phyloP scores from a whole-genome alignment of 2,888 invertebrate species.

The Acanthosepion lycidas region DNA sequence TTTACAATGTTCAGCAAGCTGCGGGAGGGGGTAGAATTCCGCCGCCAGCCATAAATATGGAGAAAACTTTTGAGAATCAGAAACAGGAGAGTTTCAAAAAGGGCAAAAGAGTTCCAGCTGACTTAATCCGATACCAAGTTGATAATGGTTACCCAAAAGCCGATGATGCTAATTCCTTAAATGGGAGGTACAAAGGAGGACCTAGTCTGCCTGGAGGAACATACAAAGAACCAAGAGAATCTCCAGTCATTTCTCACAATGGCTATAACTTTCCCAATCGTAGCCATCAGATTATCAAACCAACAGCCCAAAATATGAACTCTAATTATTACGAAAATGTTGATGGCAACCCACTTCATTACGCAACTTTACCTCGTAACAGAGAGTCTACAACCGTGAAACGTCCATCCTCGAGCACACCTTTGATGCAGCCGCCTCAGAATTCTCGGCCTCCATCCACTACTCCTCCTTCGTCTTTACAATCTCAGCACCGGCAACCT shows the following conservation, averaged over 20 bases:
- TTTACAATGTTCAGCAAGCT: slow-evolving; percentile 33
- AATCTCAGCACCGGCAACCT: not conserved
- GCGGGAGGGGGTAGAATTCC: not conserved
- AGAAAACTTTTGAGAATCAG: slow-evolving; percentile 58
- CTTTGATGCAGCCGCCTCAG: not conserved
- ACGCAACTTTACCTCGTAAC: slow-evolving; percentile 68
- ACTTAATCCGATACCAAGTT: slow-evolving; percentile 61
- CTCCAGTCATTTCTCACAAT: not conserved
- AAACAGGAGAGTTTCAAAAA: slow-evolving; percentile 68
- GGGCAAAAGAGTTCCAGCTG: slow-evolving; percentile 63
- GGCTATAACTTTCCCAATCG: not conserved
- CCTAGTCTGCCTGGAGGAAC: not conserved
- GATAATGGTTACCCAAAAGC: not conserved
- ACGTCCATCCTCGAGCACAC: not conserved
- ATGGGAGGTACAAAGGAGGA: not conserved
- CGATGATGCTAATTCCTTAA: not conserved
- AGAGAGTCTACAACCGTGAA: slow-evolving; percentile 51
- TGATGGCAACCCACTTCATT: slow-evolving; percentile 65
- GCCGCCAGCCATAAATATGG: slow-evolving; percentile 53
- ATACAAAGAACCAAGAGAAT: not conserved
- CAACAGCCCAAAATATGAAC: slow-evolving; percentile 49
- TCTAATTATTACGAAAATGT: slow-evolving; percentile 57
- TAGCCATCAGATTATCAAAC: slow-evolving; percentile 50
- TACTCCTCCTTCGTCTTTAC: not conserved
- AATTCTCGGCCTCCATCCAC: slow-evolving; percentile 15